A percentile compares a stretch with the other conserved stretches of the same genome.
These are phyloP conservation scores for Bombus difficillimus DNA, from an alignment of 1,140 invertebrate genomes.

Conservation along the genomic window DNA sequence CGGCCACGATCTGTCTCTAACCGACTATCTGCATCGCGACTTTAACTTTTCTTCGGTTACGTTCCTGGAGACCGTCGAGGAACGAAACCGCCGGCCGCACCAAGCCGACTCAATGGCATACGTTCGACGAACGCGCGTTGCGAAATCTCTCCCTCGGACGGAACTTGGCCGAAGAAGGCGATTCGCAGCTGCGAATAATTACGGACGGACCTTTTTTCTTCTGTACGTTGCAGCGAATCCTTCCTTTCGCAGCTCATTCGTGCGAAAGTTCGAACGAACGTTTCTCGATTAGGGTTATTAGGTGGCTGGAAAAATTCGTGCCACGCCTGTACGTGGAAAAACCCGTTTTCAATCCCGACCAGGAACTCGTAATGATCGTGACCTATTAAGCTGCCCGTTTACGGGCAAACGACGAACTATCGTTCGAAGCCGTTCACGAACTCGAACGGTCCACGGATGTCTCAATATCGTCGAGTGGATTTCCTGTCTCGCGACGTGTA, in stretches of 20 bases:
- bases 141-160: neutral
- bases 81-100: neutral
- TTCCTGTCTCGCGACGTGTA: conserved; percentile 1
- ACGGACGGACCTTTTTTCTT: neutral
- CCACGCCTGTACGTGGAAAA: conserved; percentile 17
- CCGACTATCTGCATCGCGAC: conserved; percentile 48
- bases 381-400: conserved; percentile 13
- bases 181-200: neutral
- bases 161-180: neutral
- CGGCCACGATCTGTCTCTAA: conserved; percentile 46
- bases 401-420: conserved; percentile 12
- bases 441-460: conserved; percentile 11
- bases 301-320: conserved; percentile 12
- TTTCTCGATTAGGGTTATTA: conserved; percentile 27
- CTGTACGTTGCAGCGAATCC: neutral
- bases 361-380: conserved; percentile 16
- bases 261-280: neutral
- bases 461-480: conserved; percentile 34
- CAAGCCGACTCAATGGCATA: neutral
- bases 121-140: neutral
- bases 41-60: conserved; percentile 34
- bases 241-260: neutral
- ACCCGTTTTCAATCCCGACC: conserved; percentile 24
- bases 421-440: neutral
- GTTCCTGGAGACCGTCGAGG: neutral